Conservation (phyloP, 2,113 vertebrate species). For the Odocoileus hemionus region DNA sequence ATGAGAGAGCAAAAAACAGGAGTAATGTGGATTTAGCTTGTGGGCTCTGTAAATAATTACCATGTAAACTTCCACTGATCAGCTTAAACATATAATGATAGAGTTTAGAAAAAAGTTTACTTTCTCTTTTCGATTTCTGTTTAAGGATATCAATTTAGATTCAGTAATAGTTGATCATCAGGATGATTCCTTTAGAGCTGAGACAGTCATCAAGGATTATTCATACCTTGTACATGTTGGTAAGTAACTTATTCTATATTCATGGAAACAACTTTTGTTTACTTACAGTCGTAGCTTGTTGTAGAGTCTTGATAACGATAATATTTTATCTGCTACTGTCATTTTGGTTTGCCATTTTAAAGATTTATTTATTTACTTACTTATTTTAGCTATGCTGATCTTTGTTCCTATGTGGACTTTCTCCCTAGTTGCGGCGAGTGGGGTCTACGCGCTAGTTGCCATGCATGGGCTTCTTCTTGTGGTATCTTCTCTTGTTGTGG, state of each 20-base stretch:
- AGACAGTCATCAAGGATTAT: constrained; percentile 85
- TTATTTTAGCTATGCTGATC: neutral
- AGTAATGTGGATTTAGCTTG: neutral
- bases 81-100: neutral
- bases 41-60: neutral
- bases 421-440: neutral
- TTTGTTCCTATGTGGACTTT: neutral
- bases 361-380: neutral
- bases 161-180: constrained; percentile 85
- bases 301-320: neutral
- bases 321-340: constrained; percentile 1
- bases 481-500: neutral
- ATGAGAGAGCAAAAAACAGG: neutral
- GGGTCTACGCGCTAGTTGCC: neutral
- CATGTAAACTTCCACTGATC: neutral
- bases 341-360: neutral
- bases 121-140: constrained; percentile 12
- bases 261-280: neutral
- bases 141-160: constrained; percentile 83
- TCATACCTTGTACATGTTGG: constrained; percentile 90
- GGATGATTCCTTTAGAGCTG: constrained; percentile 83
- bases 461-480: neutral
- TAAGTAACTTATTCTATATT: constrained; percentile 79
- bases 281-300: neutral
- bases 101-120: neutral